phyloP scores from a whole-genome alignment of 30 jellyfish, hydroid and myxozoan genomes.

The Chrysaora quinquecirrha region DNA sequence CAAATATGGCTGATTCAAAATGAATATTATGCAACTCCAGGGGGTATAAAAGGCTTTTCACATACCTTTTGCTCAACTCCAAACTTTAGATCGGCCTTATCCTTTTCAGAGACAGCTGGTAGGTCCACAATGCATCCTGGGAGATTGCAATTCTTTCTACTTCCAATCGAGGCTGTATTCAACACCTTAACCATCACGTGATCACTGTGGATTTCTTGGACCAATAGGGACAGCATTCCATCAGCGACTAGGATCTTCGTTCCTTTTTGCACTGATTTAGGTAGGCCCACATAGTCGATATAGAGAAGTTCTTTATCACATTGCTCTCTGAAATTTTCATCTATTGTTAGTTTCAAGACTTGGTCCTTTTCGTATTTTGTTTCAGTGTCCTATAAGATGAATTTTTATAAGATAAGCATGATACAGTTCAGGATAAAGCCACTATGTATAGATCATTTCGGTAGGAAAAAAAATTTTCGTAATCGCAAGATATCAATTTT shows the following conservation, averaged over 20 bases:
- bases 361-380: conserved; percentile 75
- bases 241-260: conserved; percentile 94
- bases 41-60: too few species aligned
- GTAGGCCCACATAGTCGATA: conserved; percentile 82
- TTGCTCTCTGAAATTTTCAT: conserved; percentile 61
- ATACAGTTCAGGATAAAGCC: too few species aligned
- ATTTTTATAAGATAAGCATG: too few species aligned
- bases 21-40: too few species aligned
- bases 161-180: conserved; percentile 90
- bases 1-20: too few species aligned
- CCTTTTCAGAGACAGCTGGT: conserved; percentile 99
- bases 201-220: conserved; percentile 64
- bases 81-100: conserved; percentile 77
- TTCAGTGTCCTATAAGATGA: not conserved
- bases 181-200: conserved; percentile 81
- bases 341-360: conserved; percentile 72
- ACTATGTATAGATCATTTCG: too few species aligned
- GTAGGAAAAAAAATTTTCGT: too few species aligned
- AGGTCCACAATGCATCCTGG: conserved; percentile 94
- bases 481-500: too few species aligned
- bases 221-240: conserved; percentile 81
- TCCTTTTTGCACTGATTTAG: conserved; percentile 55
- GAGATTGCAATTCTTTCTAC: conserved; percentile 95
- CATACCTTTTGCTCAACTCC: conserved; percentile 89
- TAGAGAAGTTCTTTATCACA: conserved; percentile 77